Evolutionary conservation across 2,888 invertebrate species (phyloP).

Genomic region (Standfussiana lucernea): DNA sequence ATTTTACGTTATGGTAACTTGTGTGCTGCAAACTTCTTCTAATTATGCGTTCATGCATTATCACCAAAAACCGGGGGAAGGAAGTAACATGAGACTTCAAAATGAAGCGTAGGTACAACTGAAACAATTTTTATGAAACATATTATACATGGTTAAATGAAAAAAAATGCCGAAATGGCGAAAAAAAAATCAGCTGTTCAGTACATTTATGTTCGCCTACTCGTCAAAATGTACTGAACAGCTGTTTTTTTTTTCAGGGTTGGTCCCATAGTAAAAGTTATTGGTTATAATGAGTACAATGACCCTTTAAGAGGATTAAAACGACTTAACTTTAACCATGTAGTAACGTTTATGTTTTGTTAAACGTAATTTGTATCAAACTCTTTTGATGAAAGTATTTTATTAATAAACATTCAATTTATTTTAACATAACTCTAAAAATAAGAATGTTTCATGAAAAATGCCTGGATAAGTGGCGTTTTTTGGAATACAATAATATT

Average conservation of each 20-base stretch:
- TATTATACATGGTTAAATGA: too few relatives aligned
- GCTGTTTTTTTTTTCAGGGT: too few relatives aligned
- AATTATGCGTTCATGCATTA: not conserved
- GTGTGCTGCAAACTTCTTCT: not conserved
- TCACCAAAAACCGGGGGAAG: too few relatives aligned
- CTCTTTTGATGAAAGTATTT: not conserved
- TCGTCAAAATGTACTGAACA: too few relatives aligned
- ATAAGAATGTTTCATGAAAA: conserved; percentile 10
- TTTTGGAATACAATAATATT: conserved; percentile 1
- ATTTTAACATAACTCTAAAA: conserved; percentile 9
- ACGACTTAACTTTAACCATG: too few relatives aligned
- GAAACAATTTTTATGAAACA: not conserved
- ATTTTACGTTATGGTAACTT: not conserved
- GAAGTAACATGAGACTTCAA: too few relatives aligned
- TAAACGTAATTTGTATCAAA: not conserved
- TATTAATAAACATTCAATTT: not conserved
- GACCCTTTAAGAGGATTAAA: too few relatives aligned
- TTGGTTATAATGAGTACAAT: too few relatives aligned
- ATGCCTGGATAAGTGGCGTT: not conserved
- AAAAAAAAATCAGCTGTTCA: too few relatives aligned
- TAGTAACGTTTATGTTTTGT: not conserved
- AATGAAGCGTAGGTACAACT: conserved; percentile 9
- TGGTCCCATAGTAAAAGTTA: too few relatives aligned
- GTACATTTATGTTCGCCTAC: too few relatives aligned
- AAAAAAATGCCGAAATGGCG: too few relatives aligned